A percentile compares a stretch with the other conserved stretches of the same genome.
phyloP scores from a whole-genome alignment of 2,113 vertebrate species.

The Barnardius zonarius region DNA sequence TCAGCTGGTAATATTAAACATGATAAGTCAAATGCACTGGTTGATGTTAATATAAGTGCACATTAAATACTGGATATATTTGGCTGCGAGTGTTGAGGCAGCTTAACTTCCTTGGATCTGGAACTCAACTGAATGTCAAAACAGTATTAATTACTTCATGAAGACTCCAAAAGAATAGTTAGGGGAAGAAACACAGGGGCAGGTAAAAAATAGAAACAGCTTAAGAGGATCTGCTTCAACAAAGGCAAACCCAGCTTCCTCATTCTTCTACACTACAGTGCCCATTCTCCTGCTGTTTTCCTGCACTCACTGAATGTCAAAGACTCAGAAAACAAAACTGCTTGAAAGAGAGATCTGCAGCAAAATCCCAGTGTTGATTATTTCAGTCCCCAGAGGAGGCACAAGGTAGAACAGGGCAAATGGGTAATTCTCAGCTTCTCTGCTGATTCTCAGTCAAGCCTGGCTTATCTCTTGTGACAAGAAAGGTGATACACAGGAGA shows the following conservation, averaged over 20 bases:
- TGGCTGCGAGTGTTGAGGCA: not conserved
- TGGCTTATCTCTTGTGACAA: not conserved
- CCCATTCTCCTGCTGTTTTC: not conserved
- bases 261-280: not conserved
- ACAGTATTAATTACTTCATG: not conserved
- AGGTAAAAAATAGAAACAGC: not conserved
- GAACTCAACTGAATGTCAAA: constrained; percentile 6
- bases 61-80: constrained; percentile 10
- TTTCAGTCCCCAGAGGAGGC: not conserved
- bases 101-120: constrained; percentile 18
- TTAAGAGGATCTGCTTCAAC: not conserved
- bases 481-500: not conserved
- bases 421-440: not conserved
- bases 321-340: not conserved
- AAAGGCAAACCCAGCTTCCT: not conserved
- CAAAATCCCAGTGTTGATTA: not conserved
- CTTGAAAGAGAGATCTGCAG: not conserved
- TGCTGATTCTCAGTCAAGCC: not conserved
- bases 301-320: not conserved
- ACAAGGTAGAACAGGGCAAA: not conserved
- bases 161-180: not conserved
- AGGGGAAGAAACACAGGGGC: not conserved
- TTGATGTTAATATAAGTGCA: not conserved
- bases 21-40: not conserved
- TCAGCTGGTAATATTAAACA: not conserved